Conservation (phyloP, 2,888 invertebrate genomes). For the Tetragonula carbonaria region DNA sequence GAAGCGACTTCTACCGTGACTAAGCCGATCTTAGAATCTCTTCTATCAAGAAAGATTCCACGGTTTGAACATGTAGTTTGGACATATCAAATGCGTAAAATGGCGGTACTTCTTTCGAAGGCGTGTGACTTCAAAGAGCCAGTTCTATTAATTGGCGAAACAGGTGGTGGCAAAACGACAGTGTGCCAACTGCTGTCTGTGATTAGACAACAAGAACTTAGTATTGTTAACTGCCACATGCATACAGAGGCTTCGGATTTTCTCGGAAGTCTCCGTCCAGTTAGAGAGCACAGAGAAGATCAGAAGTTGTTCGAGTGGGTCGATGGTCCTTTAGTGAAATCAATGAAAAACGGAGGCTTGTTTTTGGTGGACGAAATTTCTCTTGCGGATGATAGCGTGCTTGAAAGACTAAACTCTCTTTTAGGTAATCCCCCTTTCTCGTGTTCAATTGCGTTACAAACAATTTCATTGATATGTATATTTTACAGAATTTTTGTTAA, state of each 20-base stretch:
- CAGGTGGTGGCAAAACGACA: conserved; percentile 99
- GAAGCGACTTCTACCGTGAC: conserved; percentile 91
- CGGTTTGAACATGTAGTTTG: conserved; percentile 94
- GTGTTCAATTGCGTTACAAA: not conserved
- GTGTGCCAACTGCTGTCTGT: conserved; percentile 95
- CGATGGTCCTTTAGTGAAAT: conserved; percentile 96
- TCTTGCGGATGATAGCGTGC: conserved; percentile 98
- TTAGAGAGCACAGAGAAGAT: conserved; percentile 87
- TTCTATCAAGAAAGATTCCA: conserved; percentile 86
- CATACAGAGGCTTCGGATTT: conserved; percentile 99
- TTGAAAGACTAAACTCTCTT: conserved; percentile 98
- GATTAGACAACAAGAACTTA: conserved; percentile 88
- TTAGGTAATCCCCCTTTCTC: conserved; percentile 85
- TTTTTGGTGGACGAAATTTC: conserved; percentile 99
- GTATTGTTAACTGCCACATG: conserved; percentile 97
- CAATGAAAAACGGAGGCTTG: conserved; percentile 94
- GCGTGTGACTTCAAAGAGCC: conserved; percentile 97
- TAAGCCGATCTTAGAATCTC: conserved; percentile 88
- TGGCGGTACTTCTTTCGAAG: conserved; percentile 92
- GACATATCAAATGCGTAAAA: conserved; percentile 95
- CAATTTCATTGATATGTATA: not conserved
- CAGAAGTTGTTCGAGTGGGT: conserved; percentile 96
- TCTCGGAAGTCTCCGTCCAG: conserved; percentile 96
- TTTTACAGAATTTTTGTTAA: no score
- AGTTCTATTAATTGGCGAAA: conserved; percentile 97